Conservation (phyloP, 2,888 invertebrate genomes). For the Thysanoteuthis rhombus region DNA sequence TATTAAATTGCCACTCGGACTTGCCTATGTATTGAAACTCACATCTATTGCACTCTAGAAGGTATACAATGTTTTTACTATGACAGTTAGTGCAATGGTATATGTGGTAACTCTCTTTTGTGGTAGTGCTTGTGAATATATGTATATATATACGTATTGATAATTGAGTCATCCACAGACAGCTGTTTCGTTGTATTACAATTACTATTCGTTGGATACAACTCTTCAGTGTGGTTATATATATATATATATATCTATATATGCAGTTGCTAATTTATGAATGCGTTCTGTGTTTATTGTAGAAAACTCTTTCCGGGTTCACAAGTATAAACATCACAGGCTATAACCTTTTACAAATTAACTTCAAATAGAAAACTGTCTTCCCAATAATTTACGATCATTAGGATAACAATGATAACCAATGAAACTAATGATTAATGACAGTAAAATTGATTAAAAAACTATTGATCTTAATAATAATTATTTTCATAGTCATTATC, state of each 20-base stretch:
- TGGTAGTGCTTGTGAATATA: too few relatives aligned
- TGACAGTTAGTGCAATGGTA: too few relatives aligned
- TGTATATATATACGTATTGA: too few relatives aligned
- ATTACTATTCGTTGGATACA: too few relatives aligned
- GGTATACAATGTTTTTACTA: too few relatives aligned
- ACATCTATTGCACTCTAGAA: too few relatives aligned
- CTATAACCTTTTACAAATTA: not conserved
- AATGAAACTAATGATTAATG: not conserved
- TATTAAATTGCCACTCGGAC: too few relatives aligned
- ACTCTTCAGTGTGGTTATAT: too few relatives aligned
- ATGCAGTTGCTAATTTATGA: not conserved
- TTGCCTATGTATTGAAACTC: too few relatives aligned
- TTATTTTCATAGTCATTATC: not conserved
- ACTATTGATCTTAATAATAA: not conserved
- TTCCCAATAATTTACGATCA: not conserved
- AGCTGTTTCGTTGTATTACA: too few relatives aligned
- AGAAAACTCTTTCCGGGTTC: not conserved
- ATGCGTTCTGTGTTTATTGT: not conserved
- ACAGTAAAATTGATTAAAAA: not conserved
- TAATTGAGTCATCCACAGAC: too few relatives aligned
- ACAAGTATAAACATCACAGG: not conserved
- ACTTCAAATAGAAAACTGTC: not conserved
- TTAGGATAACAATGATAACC: not conserved
- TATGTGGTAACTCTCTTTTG: too few relatives aligned
- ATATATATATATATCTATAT: not conserved